These are phyloP conservation scores for Meleagris gallopavo DNA, from an alignment of 2,113 vertebrate genomes.

Conservation along the genomic window DNA sequence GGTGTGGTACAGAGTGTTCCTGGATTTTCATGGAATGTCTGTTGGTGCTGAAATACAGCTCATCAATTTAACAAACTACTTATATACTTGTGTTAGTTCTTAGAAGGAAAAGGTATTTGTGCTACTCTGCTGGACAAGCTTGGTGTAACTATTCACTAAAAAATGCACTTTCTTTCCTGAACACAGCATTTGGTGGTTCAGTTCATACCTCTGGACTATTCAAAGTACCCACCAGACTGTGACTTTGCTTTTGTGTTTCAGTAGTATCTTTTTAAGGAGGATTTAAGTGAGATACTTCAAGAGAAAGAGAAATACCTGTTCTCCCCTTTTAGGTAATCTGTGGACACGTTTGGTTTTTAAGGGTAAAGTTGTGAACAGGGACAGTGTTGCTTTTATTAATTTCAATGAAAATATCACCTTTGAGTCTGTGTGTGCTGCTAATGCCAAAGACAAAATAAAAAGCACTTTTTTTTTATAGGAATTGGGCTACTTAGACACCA, in stretches of 20 bases:
- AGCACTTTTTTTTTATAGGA: neutral
- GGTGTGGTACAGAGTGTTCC: neutral
- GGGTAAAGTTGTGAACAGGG: neutral
- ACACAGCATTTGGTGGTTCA: neutral
- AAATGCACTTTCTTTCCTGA: neutral
- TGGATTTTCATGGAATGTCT: neutral
- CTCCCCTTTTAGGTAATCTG: neutral
- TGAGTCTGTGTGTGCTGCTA: neutral
- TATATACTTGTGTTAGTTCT: neutral
- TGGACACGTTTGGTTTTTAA: neutral
- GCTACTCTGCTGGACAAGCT: neutral
- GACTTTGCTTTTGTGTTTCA: neutral
- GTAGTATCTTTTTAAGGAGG: neutral
- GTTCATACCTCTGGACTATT: neutral
- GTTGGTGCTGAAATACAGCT: neutral
- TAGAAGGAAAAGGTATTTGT: neutral
- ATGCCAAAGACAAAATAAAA: neutral
- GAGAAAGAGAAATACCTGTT: neutral
- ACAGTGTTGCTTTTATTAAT: neutral
- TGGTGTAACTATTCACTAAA: accelerated
- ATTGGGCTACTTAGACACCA: neutral
- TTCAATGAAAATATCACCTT: neutral
- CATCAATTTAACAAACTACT: neutral
- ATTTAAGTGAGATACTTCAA: neutral
- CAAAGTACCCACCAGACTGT: neutral